Evolutionary conservation across 2,797 vertebrate species (phyloP).

Genomic region (Melanotaenia pygmaea): DNA sequence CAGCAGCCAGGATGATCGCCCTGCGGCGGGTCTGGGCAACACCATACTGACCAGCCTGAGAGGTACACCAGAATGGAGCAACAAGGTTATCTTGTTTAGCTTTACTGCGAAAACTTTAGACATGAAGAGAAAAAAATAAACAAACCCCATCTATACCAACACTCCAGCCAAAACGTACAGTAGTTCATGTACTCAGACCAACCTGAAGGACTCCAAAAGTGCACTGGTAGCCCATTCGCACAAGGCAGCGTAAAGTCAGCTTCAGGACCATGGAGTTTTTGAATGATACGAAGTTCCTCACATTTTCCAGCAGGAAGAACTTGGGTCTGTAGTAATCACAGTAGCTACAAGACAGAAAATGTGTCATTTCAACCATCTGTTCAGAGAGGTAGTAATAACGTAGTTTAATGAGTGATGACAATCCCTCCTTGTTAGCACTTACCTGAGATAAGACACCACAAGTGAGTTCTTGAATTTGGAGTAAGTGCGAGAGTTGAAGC

Average conservation of each 20-base stretch:
- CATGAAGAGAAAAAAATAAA: not conserved
- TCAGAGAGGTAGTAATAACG: not conserved
- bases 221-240: constrained; percentile 98
- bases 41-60: constrained; percentile 94
- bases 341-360: constrained; percentile 82
- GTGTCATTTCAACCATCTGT: rapidly evolving
- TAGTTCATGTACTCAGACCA: not conserved
- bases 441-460: constrained; percentile 98
- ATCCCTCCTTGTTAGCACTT: constrained; percentile 1
- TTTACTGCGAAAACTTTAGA: not conserved
- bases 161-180: not conserved
- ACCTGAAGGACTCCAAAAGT: constrained; percentile 98
- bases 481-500: constrained; percentile 98
- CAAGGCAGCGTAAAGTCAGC: constrained; percentile 93
- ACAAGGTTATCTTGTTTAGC: not conserved
- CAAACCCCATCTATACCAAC: too few species aligned
- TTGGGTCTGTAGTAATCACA: constrained; percentile 97
- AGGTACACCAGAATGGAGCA: not conserved
- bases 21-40: constrained; percentile 94
- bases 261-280: constrained; percentile 97
- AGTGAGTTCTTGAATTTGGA: constrained; percentile 98
- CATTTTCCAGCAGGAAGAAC: constrained; percentile 95
- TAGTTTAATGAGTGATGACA: rapidly evolving
- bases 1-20: constrained; percentile 93
- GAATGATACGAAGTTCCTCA: constrained; percentile 97